Evolutionary conservation across 1,140 invertebrate genomes (phyloP), one percentile per base, ranked within the genome.

Genomic region (Triops longicaudatus): DNA sequence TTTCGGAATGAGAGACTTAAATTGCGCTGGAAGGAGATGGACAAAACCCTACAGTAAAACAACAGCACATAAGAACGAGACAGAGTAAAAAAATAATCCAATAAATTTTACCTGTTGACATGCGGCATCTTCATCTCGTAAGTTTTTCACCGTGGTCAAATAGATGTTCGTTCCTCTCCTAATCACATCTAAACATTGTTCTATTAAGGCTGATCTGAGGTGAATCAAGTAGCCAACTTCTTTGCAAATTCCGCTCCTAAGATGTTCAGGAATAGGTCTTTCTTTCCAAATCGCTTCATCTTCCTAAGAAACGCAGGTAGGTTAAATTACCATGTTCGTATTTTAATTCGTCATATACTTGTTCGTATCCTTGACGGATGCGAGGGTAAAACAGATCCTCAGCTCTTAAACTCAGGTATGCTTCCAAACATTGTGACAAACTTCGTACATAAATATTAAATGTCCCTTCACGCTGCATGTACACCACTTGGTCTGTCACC

Each of bases 211-310:
- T 26, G 14, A 5, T 26, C 76, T 63, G 5, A 77, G 28, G 12
- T 17, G n/a, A 27, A 27, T 41, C 28, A 77, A 42, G 12, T 42
- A 43, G 12, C 76, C 73, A 73, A 73, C 76, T 43, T 77, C 42
- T n/a, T 73, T 44, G n/a, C 73, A 37, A 9, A 73, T 73, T 1
- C 28, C 76, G n/a, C 42, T 26, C 0, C 41, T 26, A n/a, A 77
- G 73, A 26, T 77, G 76, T 26, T 31, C 41, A 10, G 42, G 72
- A 11, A 77, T 44, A 1, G 76, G 76, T 12, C 76, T 72, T n/a
- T 28, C 22, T 26, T 43, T 77, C 76, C 76, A 77, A 17, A 74
- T 77, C n/a, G 31, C 37, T 71, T 73, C 76, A 26, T 77, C 76
- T 42, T 77, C 76, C 76, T 77, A 28, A 22, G 73, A 50, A 74